phyloP scores from a whole-genome alignment of 1,140 invertebrate species.

The Drosophila insularis region DNA sequence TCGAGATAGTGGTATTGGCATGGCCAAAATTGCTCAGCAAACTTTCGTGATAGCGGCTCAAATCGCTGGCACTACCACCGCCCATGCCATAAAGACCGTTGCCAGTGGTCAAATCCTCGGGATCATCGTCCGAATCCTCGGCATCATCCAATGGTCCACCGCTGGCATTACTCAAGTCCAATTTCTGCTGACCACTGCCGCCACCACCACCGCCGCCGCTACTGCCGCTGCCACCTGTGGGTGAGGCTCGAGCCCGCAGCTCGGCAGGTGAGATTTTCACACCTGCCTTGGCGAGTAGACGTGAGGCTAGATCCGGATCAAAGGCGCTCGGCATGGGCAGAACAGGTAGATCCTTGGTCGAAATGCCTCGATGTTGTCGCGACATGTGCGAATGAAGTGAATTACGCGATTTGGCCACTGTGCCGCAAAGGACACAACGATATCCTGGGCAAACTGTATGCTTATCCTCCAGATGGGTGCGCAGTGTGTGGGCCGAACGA shows the following conservation, averaged over 20 bases:
- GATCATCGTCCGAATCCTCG: slow-evolving; percentile 85
- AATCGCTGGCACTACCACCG: slow-evolving; percentile 59
- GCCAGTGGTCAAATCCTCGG: slow-evolving; percentile 89
- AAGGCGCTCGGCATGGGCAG: slow-evolving; percentile 95
- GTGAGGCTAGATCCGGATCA: slow-evolving; percentile 92
- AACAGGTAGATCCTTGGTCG: slow-evolving; percentile 95
- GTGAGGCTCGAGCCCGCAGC: slow-evolving; percentile 90
- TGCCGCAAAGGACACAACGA: slow-evolving; percentile 94
- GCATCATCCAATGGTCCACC: slow-evolving; percentile 84
- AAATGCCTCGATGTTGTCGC: slow-evolving; percentile 94
- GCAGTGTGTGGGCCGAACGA: slow-evolving; percentile 93
- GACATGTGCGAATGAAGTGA: slow-evolving; percentile 96
- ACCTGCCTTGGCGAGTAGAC: slow-evolving; percentile 92
- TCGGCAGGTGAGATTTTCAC: slow-evolving; percentile 93
- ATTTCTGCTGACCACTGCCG: slow-evolving; percentile 88
- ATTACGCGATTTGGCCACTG: slow-evolving; percentile 95
- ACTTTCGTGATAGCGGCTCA: slow-evolving; percentile 77
- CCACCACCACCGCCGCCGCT: slow-evolving; percentile 86
- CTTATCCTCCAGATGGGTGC: slow-evolving; percentile 95
- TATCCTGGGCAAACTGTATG: slow-evolving; percentile 96
- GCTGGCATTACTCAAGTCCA: slow-evolving; percentile 85
- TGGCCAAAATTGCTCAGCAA: slow-evolving; percentile 84
- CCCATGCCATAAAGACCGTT: slow-evolving; percentile 63
- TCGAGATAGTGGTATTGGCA: slow-evolving; percentile 85
- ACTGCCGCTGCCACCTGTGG: slow-evolving; percentile 88